Conservation (phyloP, 2,888 invertebrate genomes). For the Pyrgus malvae region DNA sequence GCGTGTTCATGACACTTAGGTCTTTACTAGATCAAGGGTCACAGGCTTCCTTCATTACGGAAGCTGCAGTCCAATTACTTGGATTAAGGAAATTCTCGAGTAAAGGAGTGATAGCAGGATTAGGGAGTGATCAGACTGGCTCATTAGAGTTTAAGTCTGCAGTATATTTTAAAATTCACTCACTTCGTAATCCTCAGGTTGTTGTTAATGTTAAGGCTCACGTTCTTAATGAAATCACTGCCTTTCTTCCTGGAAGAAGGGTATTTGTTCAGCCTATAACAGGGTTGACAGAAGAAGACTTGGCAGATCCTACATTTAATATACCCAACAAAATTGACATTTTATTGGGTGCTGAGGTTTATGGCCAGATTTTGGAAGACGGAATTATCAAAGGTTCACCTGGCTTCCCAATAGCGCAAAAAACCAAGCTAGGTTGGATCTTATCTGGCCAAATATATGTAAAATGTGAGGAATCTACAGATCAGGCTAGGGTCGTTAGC, state of each 20-base stretch:
- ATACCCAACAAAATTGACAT: conserved; percentile 34
- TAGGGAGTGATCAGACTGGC: conserved; percentile 19
- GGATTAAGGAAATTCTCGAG: conserved; percentile 28
- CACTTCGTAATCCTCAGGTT: conserved; percentile 25
- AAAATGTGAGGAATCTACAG: neutral
- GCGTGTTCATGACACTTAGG: conserved; percentile 25
- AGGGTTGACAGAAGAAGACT: neutral
- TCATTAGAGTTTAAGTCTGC: too few relatives aligned
- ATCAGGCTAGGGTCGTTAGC: conserved; percentile 1
- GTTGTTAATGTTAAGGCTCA: conserved; percentile 29
- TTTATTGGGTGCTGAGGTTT: conserved; percentile 39
- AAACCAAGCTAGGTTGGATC: conserved; percentile 38
- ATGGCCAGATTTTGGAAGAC: conserved; percentile 33
- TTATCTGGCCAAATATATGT: conserved; percentile 32
- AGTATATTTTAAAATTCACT: conserved; percentile 28
- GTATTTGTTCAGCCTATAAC: conserved; percentile 10
- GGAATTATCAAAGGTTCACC: conserved; percentile 32
- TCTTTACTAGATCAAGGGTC: conserved; percentile 38
- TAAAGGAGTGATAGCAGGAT: conserved; percentile 24
- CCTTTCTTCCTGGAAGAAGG: conserved; percentile 26
- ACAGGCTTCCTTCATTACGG: conserved; percentile 38
- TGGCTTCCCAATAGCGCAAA: conserved; percentile 31
- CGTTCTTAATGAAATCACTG: conserved; percentile 26
- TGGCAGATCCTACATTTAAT: conserved; percentile 31
- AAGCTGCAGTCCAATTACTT: conserved; percentile 30